phyloP scores from a whole-genome alignment of 2,888 invertebrate species.

The Hipparchia semele region DNA sequence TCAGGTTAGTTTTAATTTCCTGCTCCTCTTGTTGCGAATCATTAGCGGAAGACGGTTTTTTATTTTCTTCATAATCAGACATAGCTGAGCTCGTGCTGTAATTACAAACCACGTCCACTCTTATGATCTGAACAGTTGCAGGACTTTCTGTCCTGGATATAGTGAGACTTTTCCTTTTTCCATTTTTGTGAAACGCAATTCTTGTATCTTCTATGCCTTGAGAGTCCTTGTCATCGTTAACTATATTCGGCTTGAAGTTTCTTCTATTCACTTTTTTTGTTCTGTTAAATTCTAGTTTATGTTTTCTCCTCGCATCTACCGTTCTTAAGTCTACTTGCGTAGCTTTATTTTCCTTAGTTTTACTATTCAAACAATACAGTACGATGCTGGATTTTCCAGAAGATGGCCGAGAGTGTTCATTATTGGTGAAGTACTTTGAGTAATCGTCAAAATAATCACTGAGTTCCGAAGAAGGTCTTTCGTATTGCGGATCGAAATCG shows the following conservation, averaged over 20 bases:
- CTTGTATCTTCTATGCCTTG: constrained; percentile 55
- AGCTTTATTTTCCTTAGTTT: constrained; percentile 56
- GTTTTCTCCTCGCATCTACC: constrained; percentile 46
- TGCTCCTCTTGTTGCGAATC: constrained; percentile 31
- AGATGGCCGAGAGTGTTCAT: constrained; percentile 62
- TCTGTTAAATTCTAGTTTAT: constrained; percentile 42
- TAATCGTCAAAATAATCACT: constrained; percentile 70
- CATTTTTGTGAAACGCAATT: constrained; percentile 62
- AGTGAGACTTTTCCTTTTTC: constrained; percentile 72
- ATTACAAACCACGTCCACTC: constrained; percentile 77
- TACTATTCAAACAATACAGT: constrained; percentile 50
- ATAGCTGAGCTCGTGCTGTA: constrained; percentile 52
- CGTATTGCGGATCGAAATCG: constrained; percentile 52
- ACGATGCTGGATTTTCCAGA: constrained; percentile 65
- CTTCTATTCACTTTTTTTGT: constrained; percentile 41
- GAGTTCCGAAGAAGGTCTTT: constrained; percentile 60
- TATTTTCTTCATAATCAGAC: constrained; percentile 57
- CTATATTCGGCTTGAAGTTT: constrained; percentile 29
- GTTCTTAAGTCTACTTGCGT: constrained; percentile 54
- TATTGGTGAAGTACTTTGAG: constrained; percentile 63
- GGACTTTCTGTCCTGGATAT: constrained; percentile 74
- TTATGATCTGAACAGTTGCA: constrained; percentile 75
- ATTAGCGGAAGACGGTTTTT: constrained; percentile 41
- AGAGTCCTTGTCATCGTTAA: constrained; percentile 42
- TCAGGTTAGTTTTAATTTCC: constrained; percentile 49